Conservation (phyloP, 1,140 invertebrate genomes). For the Pseudomyrmex gracilis region DNA sequence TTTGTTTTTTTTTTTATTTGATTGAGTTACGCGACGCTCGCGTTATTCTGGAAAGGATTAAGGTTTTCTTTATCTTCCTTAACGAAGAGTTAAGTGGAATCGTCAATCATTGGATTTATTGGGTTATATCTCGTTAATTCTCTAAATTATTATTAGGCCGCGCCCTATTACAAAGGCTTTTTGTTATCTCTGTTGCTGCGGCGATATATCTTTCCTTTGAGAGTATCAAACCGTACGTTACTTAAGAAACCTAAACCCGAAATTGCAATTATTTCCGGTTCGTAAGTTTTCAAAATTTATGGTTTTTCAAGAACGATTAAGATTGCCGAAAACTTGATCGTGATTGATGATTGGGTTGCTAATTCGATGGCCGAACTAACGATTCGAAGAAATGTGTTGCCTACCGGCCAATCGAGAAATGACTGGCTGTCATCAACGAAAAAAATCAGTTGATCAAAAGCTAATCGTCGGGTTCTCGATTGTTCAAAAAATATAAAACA, state of each 20-base stretch:
- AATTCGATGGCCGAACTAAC: slow-evolving; percentile 59
- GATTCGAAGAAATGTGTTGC: slow-evolving; percentile 13
- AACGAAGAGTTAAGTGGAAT: slow-evolving; percentile 60
- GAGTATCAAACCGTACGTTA: slow-evolving; percentile 19
- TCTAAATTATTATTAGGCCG: slow-evolving; percentile 63
- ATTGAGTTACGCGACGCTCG: not conserved
- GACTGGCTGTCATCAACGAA: slow-evolving; percentile 60
- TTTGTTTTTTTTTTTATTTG: not conserved
- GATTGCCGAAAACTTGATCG: slow-evolving; percentile 60
- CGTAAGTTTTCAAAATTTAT: slow-evolving; percentile 19
- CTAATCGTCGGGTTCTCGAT: slow-evolving; percentile 40
- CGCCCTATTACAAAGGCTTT: not conserved
- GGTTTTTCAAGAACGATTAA: slow-evolving; percentile 70
- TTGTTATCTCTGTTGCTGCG: slow-evolving; percentile 12
- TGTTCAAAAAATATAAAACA: slow-evolving; percentile 4
- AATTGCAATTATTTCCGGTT: slow-evolving; percentile 2
- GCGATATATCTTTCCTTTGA: slow-evolving; percentile 60
- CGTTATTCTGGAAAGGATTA: slow-evolving; percentile 28
- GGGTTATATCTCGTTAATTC: slow-evolving; percentile 67
- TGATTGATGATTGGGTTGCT: slow-evolving; percentile 65
- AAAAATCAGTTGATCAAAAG: slow-evolving; percentile 60
- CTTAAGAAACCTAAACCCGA: not conserved
- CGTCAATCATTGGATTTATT: slow-evolving; percentile 69
- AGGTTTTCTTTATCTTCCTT: slow-evolving; percentile 26
- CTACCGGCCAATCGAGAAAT: slow-evolving; percentile 49